These are phyloP conservation scores for Latrodectus hesperus DNA, from an alignment of 2,888 invertebrate species.

Conservation along the genomic window DNA sequence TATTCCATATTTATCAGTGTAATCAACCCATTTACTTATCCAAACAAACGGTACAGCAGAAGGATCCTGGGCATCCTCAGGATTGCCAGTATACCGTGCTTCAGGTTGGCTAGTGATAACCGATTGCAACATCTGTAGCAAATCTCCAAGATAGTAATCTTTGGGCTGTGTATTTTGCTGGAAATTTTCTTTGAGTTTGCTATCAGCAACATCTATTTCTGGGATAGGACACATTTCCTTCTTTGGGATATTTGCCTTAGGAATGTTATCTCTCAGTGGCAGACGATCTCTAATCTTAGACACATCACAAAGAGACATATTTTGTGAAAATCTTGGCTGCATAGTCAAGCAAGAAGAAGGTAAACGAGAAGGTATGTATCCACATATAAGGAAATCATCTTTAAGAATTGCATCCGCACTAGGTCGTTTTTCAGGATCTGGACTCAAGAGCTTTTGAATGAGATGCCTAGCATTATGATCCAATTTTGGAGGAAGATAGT, in stretches of 20 bases:
- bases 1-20: conserved; percentile 99
- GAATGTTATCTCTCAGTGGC: conserved; percentile 30
- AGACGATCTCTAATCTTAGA: conserved; percentile 1
- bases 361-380: conserved; percentile 83
- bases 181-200: neutral
- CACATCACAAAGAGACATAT: conserved; percentile 50
- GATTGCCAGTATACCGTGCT: conserved; percentile 69
- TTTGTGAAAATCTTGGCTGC: conserved; percentile 84
- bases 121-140: conserved; percentile 29
- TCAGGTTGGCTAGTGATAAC: conserved; percentile 25
- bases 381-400: conserved; percentile 71
- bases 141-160: conserved; percentile 68
- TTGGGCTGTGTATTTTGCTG: conserved; percentile 64
- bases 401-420: conserved; percentile 75
- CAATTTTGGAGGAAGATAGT: conserved; percentile 79
- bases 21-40: conserved; percentile 99
- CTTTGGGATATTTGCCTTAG: neutral
- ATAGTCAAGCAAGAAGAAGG: conserved; percentile 95
- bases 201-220: conserved; percentile 37
- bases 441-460: conserved; percentile 76
- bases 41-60: conserved; percentile 96
- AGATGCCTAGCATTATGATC: conserved; percentile 73
- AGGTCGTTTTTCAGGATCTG: conserved; percentile 77
- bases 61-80: conserved; percentile 95
- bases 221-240: neutral